These are phyloP conservation scores for Halesus radiatus DNA, from an alignment of 1,140 invertebrate species.

Conservation along the genomic window DNA sequence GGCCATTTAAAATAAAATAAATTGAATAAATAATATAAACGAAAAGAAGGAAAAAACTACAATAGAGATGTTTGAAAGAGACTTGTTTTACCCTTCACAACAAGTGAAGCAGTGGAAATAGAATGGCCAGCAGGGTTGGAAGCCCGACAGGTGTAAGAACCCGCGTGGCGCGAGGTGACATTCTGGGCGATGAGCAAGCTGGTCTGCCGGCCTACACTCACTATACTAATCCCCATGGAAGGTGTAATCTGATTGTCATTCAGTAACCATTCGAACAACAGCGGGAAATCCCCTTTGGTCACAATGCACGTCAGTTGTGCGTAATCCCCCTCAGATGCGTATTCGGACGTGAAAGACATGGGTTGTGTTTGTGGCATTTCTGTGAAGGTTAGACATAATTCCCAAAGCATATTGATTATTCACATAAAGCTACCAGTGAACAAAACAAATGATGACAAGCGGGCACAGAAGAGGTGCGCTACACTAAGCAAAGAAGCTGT, in stretches of 20 bases:
- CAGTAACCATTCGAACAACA: constrained; percentile 76
- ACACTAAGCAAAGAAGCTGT: constrained; percentile 55
- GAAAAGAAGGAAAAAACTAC: constrained; percentile 19
- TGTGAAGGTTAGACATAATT: constrained; percentile 51
- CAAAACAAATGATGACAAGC: constrained; percentile 32
- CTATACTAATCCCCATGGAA: constrained; percentile 67
- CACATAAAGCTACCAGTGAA: constrained; percentile 40
- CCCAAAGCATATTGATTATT: constrained; percentile 34
- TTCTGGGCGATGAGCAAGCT: constrained; percentile 76
- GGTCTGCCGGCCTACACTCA: constrained; percentile 69
- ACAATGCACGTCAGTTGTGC: constrained; percentile 72
- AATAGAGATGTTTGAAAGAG: background rate
- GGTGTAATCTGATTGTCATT: constrained; percentile 65
- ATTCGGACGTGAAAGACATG: constrained; percentile 58
- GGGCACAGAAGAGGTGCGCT: constrained; percentile 43
- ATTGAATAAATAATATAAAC: background rate
- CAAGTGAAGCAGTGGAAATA: constrained; percentile 52
- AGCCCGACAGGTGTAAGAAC: constrained; percentile 78
- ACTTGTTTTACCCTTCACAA: constrained; percentile 54
- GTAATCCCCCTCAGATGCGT: constrained; percentile 62
- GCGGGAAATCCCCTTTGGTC: constrained; percentile 77
- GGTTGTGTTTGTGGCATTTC: constrained; percentile 56
- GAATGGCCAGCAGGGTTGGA: constrained; percentile 72
- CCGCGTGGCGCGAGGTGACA: constrained; percentile 74
- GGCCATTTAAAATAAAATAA: constrained; percentile 19